Conservation (phyloP, 2,888 invertebrate genomes). For the Agrochola circellaris region DNA sequence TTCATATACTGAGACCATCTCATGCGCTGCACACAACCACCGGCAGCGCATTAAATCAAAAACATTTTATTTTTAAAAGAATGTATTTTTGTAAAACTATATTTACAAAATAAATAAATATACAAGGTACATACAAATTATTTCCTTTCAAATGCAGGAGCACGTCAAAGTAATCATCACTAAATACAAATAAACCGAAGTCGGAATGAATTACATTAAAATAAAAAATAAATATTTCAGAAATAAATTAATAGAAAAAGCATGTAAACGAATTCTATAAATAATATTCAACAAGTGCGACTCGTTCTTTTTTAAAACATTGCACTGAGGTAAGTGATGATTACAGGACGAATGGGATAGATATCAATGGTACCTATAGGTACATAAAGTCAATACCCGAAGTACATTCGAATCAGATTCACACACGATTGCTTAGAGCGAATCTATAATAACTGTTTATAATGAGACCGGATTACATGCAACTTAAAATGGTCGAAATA, state of each 20-base stretch:
- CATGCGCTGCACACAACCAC: too few relatives aligned
- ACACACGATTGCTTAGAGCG: conserved; percentile 83
- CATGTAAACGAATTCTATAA: conserved; percentile 61
- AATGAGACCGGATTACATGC: conserved; percentile 24
- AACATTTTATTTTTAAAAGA: conserved; percentile 56
- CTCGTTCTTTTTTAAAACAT: conserved; percentile 35
- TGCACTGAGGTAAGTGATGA: conserved; percentile 47
- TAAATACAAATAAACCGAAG: conserved; percentile 67
- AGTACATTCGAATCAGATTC: conserved; percentile 83
- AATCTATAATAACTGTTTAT: conserved; percentile 62
- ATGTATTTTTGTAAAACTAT: conserved; percentile 78
- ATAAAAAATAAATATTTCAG: conserved; percentile 63
- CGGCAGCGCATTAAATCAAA: conserved; percentile 6
- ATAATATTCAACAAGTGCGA: conserved; percentile 38
- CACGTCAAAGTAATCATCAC: conserved; percentile 61
- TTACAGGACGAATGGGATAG: conserved; percentile 28
- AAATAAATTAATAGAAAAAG: conserved; percentile 57
- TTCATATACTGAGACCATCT: too few relatives aligned
- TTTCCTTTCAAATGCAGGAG: conserved; percentile 80
- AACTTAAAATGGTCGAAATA: conserved; percentile 15
- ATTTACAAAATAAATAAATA: conserved; percentile 88
- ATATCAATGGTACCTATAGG: conserved; percentile 41
- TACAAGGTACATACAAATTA: conserved; percentile 73
- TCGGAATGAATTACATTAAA: conserved; percentile 78
- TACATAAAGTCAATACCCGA: conserved; percentile 61